phyloP scores from a whole-genome alignment of 2,113 vertebrate genomes.

The Paralichthys olivaceus region DNA sequence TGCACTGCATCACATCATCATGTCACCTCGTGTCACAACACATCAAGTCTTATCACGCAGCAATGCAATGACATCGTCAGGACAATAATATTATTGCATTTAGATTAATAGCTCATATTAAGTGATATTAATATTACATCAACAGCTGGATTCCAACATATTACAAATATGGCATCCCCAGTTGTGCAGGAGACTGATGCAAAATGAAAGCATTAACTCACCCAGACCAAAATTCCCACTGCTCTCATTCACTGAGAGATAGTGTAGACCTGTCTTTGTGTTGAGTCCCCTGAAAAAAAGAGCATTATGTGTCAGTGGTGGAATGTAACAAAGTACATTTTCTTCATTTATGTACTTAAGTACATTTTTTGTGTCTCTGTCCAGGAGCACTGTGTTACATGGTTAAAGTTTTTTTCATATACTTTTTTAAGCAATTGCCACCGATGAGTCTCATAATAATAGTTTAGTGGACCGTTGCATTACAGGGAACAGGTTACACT shows the following conservation, averaged over 20 bases:
- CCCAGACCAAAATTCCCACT: background rate
- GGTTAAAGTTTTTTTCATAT: too few relatives aligned
- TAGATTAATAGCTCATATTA: background rate
- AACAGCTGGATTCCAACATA: background rate
- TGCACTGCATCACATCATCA: slow-evolving; percentile 10
- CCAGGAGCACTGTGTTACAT: too few relatives aligned
- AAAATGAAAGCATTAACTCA: slow-evolving; percentile 14
- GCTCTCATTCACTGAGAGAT: background rate
- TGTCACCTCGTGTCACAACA: slow-evolving; percentile 16
- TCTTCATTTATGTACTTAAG: too few relatives aligned
- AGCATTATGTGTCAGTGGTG: too few relatives aligned
- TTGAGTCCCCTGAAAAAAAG: background rate
- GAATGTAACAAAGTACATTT: too few relatives aligned
- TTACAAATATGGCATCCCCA: background rate
- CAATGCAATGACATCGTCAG: background rate
- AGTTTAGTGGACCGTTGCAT: too few relatives aligned
- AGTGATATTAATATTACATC: too few relatives aligned
- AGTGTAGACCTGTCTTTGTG: background rate
- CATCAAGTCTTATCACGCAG: slow-evolving; percentile 21
- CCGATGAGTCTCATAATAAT: too few relatives aligned
- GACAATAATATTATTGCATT: background rate
- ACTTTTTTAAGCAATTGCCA: too few relatives aligned
- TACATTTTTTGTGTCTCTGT: too few relatives aligned
- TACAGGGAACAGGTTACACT: too few relatives aligned
- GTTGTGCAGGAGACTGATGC: slow-evolving; percentile 6